A percentile compares a stretch with the other conserved stretches of the same genome.
These are phyloP conservation scores for Stratiolaelaps scimitus DNA, from an alignment of 1,140 invertebrate species.

Conservation along the genomic window DNA sequence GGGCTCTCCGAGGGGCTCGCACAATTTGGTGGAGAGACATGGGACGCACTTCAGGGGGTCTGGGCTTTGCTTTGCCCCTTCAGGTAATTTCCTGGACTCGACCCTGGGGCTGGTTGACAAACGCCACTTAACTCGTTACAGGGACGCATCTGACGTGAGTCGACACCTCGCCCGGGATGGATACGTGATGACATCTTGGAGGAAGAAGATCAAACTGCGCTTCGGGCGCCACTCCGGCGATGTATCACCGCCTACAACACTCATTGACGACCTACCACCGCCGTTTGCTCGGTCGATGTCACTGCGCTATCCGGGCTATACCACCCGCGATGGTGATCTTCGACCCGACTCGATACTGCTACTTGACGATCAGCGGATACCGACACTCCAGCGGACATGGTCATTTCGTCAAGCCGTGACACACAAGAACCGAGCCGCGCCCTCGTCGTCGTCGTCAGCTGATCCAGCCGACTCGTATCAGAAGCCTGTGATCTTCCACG, in stretches of 20 bases:
- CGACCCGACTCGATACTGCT: constrained; percentile 15
- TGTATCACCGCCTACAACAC: constrained; percentile 7
- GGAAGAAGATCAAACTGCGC: constrained; percentile 2
- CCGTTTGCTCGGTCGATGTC: constrained; percentile 14
- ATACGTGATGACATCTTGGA: constrained; percentile 8
- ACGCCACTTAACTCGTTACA: too few species aligned
- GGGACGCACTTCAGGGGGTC: too few species aligned
- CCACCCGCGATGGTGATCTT: constrained; percentile 15
- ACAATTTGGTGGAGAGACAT: too few species aligned
- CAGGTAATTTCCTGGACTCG: too few species aligned
- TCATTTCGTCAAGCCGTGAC: constrained; percentile 18
- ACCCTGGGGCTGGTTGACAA: too few species aligned
- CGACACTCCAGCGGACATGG: constrained; percentile 13
- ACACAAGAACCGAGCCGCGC: background rate
- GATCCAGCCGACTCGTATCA: background rate
- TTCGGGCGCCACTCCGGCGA: constrained; percentile 14
- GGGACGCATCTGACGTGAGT: too few species aligned
- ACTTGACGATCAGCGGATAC: constrained; percentile 22
- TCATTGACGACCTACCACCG: constrained; percentile 13
- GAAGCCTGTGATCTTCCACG: constrained; percentile 6
- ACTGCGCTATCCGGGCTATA: constrained; percentile 7
- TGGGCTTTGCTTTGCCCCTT: too few species aligned
- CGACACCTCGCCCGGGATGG: background rate
- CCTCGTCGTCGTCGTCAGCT: background rate
- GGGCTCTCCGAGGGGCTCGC: too few species aligned